Evolutionary conservation across 1,140 invertebrate species (phyloP).

Genomic region (Antheraea pernyi): DNA sequence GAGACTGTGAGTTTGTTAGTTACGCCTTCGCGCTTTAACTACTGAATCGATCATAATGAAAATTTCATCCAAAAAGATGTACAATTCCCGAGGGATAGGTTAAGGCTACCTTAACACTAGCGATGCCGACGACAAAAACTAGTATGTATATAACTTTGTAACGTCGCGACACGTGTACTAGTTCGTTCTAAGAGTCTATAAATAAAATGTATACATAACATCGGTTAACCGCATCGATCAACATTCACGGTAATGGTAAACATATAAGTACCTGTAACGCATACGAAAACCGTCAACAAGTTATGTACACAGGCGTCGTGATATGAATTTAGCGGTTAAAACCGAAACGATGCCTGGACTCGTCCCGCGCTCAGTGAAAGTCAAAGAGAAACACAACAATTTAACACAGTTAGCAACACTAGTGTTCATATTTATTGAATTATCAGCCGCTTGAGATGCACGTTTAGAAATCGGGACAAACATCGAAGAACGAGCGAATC

Average conservation of each 20-base stretch:
- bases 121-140: too few relatives aligned
- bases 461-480: constrained; percentile 20
- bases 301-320: neutral
- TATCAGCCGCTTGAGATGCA: constrained; percentile 17
- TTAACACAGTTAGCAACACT: constrained; percentile 16
- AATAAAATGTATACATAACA: neutral
- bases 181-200: neutral
- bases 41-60: too few relatives aligned
- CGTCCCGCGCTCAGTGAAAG: constrained; percentile 12
- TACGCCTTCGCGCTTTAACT: too few relatives aligned
- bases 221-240: neutral
- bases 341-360: neutral
- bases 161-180: neutral
- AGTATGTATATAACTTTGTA: too few relatives aligned
- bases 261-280: neutral
- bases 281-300: neutral
- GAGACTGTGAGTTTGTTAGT: too few relatives aligned
- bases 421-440: constrained; percentile 17
- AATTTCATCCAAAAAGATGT: too few relatives aligned
- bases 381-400: constrained; percentile 20
- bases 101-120: too few relatives aligned
- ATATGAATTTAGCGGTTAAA: neutral
- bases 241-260: neutral
- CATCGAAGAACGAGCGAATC: too few relatives aligned
- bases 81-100: too few relatives aligned